Evolutionary conservation across 2,888 invertebrate genomes (phyloP), one percentile per base, ranked within the genome.

Genomic region (Beris chalybata): DNA sequence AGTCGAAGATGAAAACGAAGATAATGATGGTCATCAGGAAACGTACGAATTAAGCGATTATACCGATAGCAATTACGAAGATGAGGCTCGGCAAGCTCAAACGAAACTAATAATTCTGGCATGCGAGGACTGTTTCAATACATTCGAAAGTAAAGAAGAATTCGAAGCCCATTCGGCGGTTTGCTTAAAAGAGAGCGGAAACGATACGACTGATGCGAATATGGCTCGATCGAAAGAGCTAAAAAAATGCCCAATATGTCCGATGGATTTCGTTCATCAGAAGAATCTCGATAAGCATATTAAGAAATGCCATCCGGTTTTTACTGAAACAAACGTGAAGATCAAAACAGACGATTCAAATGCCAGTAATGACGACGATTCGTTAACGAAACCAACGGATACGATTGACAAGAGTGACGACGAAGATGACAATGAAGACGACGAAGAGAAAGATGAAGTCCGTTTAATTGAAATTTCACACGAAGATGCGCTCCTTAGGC

Each of bases 121-220:
- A 22, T 68, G 68, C 29, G 48, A 45, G n/a, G 43, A 32, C 45
- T 68, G 68, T 44, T 58, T 43, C 52, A 57, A 72, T 22, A 67
- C 69, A 7, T 66, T 70, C 6, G 72, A 55, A 71, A 73, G 64
- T 71, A 71, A 69, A 67, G 68, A 9, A 50, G 69, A 61, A 31
- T 64, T 58, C 55, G 70, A 68, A 15, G 38, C 55, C 29, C 70
- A 70, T 11, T 66, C 50, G 1, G 68, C 65, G 12, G 67, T 73
- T 11, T 69, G 69, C 9, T 38, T 15, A 11, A 32, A 48, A 32
- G 13, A 44, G 11, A 6, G 5, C 12, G 15, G 12, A 0, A 29
- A 31, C 7, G 48, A 38, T 5, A 13, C 32, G n/a, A 45, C 31
- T 6, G n/a, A 11, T 3, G 44, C 47, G n/a, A 15, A 56, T 5